Conservation (phyloP, 2,888 invertebrate species). For the Stenolophus ochropezus region DNA sequence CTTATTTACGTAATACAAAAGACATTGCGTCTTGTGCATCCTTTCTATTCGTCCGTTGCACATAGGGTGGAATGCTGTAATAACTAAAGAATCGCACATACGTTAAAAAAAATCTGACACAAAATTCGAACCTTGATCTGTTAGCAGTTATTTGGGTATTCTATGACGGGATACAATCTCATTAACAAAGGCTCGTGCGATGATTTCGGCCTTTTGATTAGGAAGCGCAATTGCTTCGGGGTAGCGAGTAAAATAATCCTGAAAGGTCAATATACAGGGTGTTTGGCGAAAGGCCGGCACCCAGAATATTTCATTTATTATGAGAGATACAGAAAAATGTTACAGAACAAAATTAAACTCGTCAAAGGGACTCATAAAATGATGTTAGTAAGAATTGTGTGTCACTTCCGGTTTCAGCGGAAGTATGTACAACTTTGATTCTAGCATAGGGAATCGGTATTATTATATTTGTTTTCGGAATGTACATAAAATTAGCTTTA, state of each 20-base stretch:
- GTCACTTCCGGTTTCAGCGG: too few species aligned
- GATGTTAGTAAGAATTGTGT: too few species aligned
- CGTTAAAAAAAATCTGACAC: slow-evolving; percentile 53
- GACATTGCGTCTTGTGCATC: slow-evolving; percentile 64
- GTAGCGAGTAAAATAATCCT: slow-evolving; percentile 62
- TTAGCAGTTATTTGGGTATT: slow-evolving; percentile 64
- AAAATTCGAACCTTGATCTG: slow-evolving; percentile 66
- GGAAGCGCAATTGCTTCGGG: too few species aligned
- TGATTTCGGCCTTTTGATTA: slow-evolving; percentile 60
- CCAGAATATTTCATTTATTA: too few species aligned
- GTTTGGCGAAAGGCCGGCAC: too few species aligned
- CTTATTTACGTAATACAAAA: slow-evolving; percentile 65
- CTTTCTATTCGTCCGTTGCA: slow-evolving; percentile 64
- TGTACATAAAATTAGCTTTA: too few species aligned
- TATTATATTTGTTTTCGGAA: slow-evolving; percentile 64
- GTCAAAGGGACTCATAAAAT: slow-evolving; percentile 65
- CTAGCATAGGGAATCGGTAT: too few species aligned
- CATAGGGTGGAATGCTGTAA: slow-evolving; percentile 57
- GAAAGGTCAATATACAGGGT: slow-evolving; percentile 63
- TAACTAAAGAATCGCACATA: slow-evolving; percentile 37
- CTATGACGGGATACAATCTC: slow-evolving; percentile 65
- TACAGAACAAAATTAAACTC: too few species aligned
- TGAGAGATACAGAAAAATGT: too few species aligned
- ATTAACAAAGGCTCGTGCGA: slow-evolving; percentile 62
- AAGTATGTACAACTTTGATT: too few species aligned